Conservation (phyloP, 2,113 vertebrate species). For the Gila orcuttii region DNA sequence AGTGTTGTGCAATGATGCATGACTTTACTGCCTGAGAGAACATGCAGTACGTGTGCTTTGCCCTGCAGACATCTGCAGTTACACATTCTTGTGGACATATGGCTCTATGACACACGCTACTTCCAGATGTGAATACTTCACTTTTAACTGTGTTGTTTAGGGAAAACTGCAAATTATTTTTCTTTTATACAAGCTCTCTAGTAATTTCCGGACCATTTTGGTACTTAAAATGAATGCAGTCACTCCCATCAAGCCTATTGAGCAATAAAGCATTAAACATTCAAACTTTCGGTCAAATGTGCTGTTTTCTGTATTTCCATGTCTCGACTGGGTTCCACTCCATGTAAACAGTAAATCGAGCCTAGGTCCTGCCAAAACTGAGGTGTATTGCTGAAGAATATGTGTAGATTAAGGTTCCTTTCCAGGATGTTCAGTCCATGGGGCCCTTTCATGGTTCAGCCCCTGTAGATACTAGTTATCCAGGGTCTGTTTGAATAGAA, state of each 20-base stretch:
- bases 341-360: not conserved
- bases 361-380: not conserved
- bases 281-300: not conserved
- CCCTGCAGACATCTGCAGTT: conserved; percentile 25
- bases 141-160: conserved; percentile 15
- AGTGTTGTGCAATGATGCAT: conserved; percentile 24
- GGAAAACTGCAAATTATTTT: not conserved
- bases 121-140: conserved; percentile 27
- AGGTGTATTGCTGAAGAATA: not conserved
- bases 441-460: not conserved
- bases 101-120: not conserved
- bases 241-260: not conserved
- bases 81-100: conserved; percentile 9
- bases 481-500: not conserved
- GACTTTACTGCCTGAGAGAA: not conserved
- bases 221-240: not conserved
- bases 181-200: not conserved
- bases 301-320: not conserved
- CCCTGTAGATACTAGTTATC: conserved; percentile 18
- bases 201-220: not conserved
- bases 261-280: not conserved
- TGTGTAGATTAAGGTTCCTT: not conserved
- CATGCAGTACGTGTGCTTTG: conserved; percentile 2
- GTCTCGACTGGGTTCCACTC: not conserved
- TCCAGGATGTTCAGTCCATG: not conserved